These are phyloP conservation scores for Rotaria socialis DNA, from an alignment of 2,888 invertebrate genomes.

Conservation along the genomic window DNA sequence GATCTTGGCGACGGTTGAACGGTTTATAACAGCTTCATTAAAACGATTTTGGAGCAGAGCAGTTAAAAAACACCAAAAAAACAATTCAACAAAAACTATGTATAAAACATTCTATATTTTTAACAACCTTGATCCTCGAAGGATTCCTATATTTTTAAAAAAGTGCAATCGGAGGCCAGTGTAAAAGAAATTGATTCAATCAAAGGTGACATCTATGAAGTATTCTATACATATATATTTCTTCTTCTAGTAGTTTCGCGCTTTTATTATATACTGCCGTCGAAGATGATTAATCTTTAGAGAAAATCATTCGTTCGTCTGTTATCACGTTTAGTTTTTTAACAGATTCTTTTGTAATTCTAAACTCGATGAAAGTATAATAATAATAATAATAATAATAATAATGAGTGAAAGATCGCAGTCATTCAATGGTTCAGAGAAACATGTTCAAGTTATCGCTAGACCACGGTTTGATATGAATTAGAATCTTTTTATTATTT, in stretches of 20 bases:
- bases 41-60: too few species aligned
- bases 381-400: not conserved
- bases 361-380: not conserved
- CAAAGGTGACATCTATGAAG: not conserved
- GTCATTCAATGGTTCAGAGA: not conserved
- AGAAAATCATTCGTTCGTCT: not conserved
- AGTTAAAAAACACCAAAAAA: too few species aligned
- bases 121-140: too few species aligned
- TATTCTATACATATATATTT: not conserved
- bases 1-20: too few species aligned
- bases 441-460: constrained; percentile 33
- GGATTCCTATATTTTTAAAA: too few species aligned
- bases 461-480: not conserved
- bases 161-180: too few species aligned
- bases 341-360: not conserved
- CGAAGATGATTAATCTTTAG: not conserved
- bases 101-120: too few species aligned
- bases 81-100: too few species aligned
- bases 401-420: not conserved
- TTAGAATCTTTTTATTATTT: not conserved
- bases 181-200: too few species aligned
- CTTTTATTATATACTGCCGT: not conserved
- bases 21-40: too few species aligned
- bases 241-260: not conserved
- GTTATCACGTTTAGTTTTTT: not conserved